These are phyloP conservation scores for Sitodiplosis mosellana DNA, from an alignment of 1,140 invertebrate genomes.

Conservation along the genomic window DNA sequence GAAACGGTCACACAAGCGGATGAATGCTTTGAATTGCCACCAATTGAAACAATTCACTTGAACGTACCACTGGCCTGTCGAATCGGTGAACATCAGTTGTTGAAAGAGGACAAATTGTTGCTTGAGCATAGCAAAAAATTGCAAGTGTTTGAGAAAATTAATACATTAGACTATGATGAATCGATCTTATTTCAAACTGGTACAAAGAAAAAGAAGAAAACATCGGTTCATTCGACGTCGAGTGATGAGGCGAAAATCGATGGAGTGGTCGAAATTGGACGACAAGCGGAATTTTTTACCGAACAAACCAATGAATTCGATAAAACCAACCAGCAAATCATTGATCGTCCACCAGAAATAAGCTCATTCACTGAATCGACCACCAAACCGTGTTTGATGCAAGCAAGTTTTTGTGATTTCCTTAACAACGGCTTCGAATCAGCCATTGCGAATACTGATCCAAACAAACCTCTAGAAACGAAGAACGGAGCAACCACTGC, in stretches of 20 bases:
- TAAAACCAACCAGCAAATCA: background rate
- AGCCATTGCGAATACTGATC: too few relatives aligned
- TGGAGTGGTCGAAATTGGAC: conserved; percentile 22
- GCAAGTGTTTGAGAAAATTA: conserved; percentile 21
- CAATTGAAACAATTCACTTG: conserved; percentile 24
- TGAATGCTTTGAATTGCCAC: conserved; percentile 31
- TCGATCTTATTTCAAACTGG: conserved; percentile 16
- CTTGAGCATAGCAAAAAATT: conserved; percentile 8
- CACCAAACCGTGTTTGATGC: conserved; percentile 16
- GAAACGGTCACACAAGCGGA: conserved; percentile 27
- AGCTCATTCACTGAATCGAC: conserved; percentile 4
- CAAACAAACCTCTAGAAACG: too few relatives aligned
- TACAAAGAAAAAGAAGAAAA: background rate
- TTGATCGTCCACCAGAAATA: background rate
- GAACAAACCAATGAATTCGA: background rate
- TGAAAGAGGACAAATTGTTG: conserved; percentile 6
- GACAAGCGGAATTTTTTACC: conserved; percentile 11
- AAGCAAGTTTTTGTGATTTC: conserved; percentile 17
- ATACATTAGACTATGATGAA: conserved; percentile 21
- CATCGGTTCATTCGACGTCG: background rate
- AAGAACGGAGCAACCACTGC: too few relatives aligned
- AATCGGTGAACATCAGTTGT: conserved; percentile 17
- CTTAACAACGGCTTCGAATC: too few relatives aligned
- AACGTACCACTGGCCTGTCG: conserved; percentile 25
- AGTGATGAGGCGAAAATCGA: conserved; percentile 1